A percentile compares a stretch with the other conserved stretches of the same genome.
These are phyloP conservation scores for Cephalopholis sonnerati DNA, from an alignment of 2,113 vertebrate genomes.

Conservation along the genomic window DNA sequence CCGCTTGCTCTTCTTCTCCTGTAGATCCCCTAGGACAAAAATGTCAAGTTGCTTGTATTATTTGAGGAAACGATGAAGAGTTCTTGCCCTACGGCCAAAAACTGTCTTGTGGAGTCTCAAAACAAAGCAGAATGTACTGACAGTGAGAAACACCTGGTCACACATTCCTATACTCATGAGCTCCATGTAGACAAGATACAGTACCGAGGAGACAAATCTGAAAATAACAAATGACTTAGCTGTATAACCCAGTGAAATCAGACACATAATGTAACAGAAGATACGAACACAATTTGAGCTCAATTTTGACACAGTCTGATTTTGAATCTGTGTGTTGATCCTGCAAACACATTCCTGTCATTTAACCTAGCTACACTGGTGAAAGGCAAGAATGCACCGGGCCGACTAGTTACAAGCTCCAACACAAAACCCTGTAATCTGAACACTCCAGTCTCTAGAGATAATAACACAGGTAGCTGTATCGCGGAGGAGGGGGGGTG, in stretches of 20 bases:
- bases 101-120: conserved; percentile 33
- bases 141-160: conserved; percentile 47
- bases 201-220: not conserved
- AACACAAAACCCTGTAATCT: conserved; percentile 77
- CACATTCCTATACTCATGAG: conserved; percentile 8
- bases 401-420: conserved; percentile 66
- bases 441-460: conserved; percentile 57
- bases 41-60: conserved; percentile 53
- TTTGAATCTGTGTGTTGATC: conserved; percentile 3
- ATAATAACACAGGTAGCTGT: conserved; percentile 75
- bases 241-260: not conserved
- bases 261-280: not conserved
- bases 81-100: conserved; percentile 44
- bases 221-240: not conserved
- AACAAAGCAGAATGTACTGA: conserved; percentile 14
- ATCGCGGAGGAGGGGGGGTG: not conserved
- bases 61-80: conserved; percentile 37
- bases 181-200: not conserved
- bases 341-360: conserved; percentile 46
- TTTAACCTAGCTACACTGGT: conserved; percentile 39
- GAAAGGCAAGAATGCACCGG: conserved; percentile 69
- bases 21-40: conserved; percentile 46
- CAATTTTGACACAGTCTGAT: not conserved
- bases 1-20: conserved; percentile 38
- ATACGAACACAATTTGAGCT: not conserved